Percentiles rank a stretch among this genome's conserved stretches.
phyloP scores from a whole-genome alignment of 2,797 vertebrate genomes.

The Xiphorhynchus erythropygius region DNA sequence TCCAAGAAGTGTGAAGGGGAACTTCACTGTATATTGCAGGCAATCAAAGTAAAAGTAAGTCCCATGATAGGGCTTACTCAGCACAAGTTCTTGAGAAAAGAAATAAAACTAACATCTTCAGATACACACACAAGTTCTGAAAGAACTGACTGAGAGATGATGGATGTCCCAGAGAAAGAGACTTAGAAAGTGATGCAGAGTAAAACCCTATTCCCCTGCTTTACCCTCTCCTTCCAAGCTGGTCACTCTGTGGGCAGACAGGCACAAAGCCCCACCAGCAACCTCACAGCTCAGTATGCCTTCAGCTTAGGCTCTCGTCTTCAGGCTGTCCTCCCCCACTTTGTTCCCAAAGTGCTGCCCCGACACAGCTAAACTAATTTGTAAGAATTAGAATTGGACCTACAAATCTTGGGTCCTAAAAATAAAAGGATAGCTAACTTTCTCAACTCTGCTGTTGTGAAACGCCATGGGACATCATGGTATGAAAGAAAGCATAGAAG shows the following conservation, averaged over 20 bases:
- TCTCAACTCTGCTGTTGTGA: background rate
- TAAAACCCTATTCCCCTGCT: background rate
- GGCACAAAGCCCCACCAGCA: background rate
- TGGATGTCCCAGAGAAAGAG: background rate
- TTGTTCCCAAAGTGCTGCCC: background rate
- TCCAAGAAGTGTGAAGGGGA: background rate
- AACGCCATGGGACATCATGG: background rate
- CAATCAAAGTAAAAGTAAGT: background rate
- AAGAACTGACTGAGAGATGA: background rate
- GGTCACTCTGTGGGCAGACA: rapidly evolving
- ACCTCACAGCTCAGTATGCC: background rate
- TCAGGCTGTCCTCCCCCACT: background rate
- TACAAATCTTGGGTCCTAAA: background rate
- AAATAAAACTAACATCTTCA: background rate
- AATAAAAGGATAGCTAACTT: background rate
- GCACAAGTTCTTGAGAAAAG: background rate
- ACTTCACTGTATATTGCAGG: background rate
- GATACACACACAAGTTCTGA: background rate
- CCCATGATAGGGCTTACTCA: slow-evolving; percentile 4
- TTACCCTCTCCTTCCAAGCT: background rate
- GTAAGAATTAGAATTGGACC: background rate
- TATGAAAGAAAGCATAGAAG: slow-evolving; percentile 41
- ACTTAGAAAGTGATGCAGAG: background rate
- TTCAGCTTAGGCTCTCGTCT: background rate
- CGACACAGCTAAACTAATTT: background rate